These are phyloP conservation scores for Scolopax mira DNA, from an alignment of 2,113 vertebrate species.

Conservation along the genomic window DNA sequence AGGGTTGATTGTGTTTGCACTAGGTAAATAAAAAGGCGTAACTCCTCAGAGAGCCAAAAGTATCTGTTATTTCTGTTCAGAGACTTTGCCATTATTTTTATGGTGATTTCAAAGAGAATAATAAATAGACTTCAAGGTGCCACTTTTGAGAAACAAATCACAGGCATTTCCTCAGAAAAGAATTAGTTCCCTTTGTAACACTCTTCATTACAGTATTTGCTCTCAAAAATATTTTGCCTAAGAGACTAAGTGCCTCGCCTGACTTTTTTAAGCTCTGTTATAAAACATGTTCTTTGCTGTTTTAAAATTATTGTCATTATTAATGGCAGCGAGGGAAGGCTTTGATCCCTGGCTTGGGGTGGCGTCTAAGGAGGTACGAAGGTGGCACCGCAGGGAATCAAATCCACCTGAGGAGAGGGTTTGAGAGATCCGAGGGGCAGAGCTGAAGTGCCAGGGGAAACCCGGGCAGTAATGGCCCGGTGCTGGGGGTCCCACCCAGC, in stretches of 20 bases:
- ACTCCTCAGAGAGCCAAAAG: background rate
- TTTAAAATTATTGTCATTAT: background rate
- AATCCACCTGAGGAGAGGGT: background rate
- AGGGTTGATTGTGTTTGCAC: background rate
- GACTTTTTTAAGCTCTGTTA: background rate
- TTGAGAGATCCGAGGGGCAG: background rate
- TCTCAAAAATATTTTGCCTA: background rate
- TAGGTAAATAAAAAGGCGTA: conserved; percentile 3
- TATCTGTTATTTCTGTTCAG: conserved; percentile 15
- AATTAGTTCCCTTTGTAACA: background rate
- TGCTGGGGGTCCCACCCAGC: rapidly evolving
- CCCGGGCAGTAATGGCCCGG: rapidly evolving
- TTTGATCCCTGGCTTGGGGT: background rate
- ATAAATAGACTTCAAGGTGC: conserved; percentile 30
- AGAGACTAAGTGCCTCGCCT: background rate
- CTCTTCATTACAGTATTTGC: background rate
- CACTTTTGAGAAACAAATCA: conserved; percentile 28
- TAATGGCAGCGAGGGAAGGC: background rate
- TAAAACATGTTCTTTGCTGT: background rate
- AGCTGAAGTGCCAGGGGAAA: background rate
- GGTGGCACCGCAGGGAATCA: background rate
- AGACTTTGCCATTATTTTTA: conserved; percentile 25
- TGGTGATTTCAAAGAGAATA: conserved; percentile 14
- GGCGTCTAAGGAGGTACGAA: background rate
- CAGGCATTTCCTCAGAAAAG: background rate